Percentiles rank a stretch among this genome's conserved stretches.
Conservation (phyloP, 30 jellyfish, hydroid and myxozoan genomes). For the Hydractinia symbiolongicarpus region DNA sequence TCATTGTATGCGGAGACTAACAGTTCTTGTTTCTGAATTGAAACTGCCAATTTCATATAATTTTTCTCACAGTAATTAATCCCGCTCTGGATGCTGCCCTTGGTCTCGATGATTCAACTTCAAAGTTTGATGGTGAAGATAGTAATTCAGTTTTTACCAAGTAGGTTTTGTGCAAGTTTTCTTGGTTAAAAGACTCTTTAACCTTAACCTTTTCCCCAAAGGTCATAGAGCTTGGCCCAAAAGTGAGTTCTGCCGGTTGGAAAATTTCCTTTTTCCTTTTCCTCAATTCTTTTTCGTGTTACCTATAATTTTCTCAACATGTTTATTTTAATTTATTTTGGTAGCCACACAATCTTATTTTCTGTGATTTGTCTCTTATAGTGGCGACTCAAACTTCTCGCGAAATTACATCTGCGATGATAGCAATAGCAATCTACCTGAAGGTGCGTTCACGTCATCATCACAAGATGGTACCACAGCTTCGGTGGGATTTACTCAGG, state of each 20-base stretch:
- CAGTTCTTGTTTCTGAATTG: too few relatives aligned
- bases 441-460: not conserved
- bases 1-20: too few relatives aligned
- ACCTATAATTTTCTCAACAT: not conserved
- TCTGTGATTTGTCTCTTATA: not conserved
- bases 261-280: too few relatives aligned
- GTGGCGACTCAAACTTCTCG: not conserved
- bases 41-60: not conserved
- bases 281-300: not conserved
- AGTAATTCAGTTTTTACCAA: not conserved
- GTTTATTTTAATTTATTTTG: not conserved
- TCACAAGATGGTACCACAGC: not conserved
- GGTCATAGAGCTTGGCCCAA: too few relatives aligned
- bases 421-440: slow-evolving; percentile 23
- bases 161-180: not conserved
- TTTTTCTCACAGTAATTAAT: slow-evolving; percentile 3
- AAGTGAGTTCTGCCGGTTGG: too few relatives aligned
- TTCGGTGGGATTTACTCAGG: slow-evolving; percentile 17
- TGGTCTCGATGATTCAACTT: slow-evolving; percentile 8
- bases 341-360: not conserved
- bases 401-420: slow-evolving; percentile 16
- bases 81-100: slow-evolving; percentile 16
- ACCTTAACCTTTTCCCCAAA: not conserved
- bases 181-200: not conserved
- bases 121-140: slow-evolving; percentile 19